These are phyloP conservation scores for Nemotelus nigrinus DNA, from an alignment of 2,888 invertebrate species.

Conservation along the genomic window DNA sequence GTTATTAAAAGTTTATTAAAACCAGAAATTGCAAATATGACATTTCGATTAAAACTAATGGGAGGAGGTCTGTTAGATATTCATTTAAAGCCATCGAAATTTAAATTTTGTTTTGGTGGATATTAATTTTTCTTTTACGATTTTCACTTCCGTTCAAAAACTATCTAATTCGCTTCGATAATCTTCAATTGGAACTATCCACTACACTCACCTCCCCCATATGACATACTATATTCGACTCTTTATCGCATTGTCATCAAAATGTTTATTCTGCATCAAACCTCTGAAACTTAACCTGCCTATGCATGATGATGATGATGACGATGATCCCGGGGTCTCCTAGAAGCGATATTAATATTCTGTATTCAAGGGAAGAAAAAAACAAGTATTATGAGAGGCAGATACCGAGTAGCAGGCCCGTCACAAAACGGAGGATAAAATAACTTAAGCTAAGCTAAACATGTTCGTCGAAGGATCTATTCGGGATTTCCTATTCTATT, in stretches of 20 bases:
- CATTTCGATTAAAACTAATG: too few species aligned
- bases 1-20: too few species aligned
- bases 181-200: too few species aligned
- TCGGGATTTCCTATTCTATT: slow-evolving; percentile 66
- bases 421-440: slow-evolving; percentile 48
- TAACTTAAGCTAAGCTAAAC: slow-evolving; percentile 51
- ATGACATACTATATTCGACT: slow-evolving; percentile 42
- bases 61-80: too few species aligned
- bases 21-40: too few species aligned
- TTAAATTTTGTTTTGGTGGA: too few species aligned
- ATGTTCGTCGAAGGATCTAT: slow-evolving; percentile 59
- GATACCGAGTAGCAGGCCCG: neutral
- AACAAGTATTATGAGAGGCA: slow-evolving; percentile 20
- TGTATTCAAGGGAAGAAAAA: slow-evolving; percentile 37
- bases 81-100: too few species aligned
- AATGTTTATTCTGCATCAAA: slow-evolving; percentile 43
- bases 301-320: slow-evolving; percentile 38
- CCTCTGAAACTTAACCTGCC: slow-evolving; percentile 37
- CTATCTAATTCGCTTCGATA: too few species aligned
- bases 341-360: slow-evolving; percentile 50
- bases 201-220: neutral
- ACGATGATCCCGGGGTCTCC: slow-evolving; percentile 36
- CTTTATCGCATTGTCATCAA: slow-evolving; percentile 50
- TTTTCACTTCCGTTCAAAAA: too few species aligned
- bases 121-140: too few species aligned